Evolutionary conservation across 1,140 invertebrate species (phyloP).

Genomic region (Lordiphosa clarofinis): DNA sequence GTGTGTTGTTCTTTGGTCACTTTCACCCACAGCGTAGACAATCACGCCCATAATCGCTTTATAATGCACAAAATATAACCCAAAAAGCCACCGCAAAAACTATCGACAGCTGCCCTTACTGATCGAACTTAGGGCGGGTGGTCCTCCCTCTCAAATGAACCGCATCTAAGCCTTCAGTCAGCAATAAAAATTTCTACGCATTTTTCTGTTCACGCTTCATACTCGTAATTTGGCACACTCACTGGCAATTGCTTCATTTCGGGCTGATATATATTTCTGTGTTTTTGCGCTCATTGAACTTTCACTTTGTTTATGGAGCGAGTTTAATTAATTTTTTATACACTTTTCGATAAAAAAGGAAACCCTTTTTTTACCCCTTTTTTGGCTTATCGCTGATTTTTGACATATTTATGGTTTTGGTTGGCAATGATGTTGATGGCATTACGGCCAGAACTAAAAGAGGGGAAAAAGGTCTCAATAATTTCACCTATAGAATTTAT

Average conservation of each 20-base stretch:
- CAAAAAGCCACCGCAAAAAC: slow-evolving; percentile 45
- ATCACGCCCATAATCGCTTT: slow-evolving; percentile 59
- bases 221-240: slow-evolving; percentile 31
- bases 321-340: slow-evolving; percentile 65
- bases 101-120: slow-evolving; percentile 36
- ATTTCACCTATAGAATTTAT: slow-evolving; percentile 50
- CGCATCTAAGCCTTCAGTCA: background rate
- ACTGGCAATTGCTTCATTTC: slow-evolving; percentile 61
- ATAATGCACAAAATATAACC: slow-evolving; percentile 28
- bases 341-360: too few species aligned
- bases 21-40: slow-evolving; percentile 24
- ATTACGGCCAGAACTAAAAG: slow-evolving; percentile 17
- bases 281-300: slow-evolving; percentile 51
- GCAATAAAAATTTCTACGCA: slow-evolving; percentile 28
- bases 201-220: slow-evolving; percentile 43
- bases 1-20: slow-evolving; percentile 26
- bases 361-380: too few species aligned
- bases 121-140: background rate
- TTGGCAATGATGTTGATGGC: slow-evolving; percentile 34
- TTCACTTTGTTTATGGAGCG: slow-evolving; percentile 55
- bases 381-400: slow-evolving; percentile 26
- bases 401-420: slow-evolving; percentile 55
- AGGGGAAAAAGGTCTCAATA: slow-evolving; percentile 16
- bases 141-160: background rate
- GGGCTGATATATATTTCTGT: background rate